Percentiles rank a stretch among this genome's conserved stretches.
These are phyloP conservation scores for Erethizon dorsatum DNA, from an alignment of 2,797 vertebrate genomes.

Conservation along the genomic window DNA sequence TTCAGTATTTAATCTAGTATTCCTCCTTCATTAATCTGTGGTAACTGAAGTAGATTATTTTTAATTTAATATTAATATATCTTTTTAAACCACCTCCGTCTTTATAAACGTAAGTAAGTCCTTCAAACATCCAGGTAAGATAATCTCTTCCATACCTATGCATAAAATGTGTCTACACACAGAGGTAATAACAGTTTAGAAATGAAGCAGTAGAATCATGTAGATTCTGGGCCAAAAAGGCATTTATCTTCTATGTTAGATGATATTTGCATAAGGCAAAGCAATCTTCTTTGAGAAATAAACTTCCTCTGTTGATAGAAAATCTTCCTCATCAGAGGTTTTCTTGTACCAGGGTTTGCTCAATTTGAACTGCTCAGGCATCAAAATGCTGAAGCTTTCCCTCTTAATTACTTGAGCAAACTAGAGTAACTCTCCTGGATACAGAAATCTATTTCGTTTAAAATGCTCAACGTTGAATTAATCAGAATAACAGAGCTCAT, in stretches of 20 bases:
- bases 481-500: constrained; percentile 35
- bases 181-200: constrained; percentile 6
- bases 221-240: neutral
- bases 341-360: neutral
- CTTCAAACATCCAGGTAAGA: neutral
- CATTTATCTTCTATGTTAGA: neutral
- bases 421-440: neutral
- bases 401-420: constrained; percentile 49
- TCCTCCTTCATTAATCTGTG: constrained; percentile 6
- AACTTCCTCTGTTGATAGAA: neutral
- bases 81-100: constrained; percentile 50
- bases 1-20: constrained; percentile 20
- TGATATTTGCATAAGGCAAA: constrained; percentile 39
- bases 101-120: constrained; percentile 48
- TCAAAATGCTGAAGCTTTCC: constrained; percentile 1
- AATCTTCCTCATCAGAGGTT: neutral
- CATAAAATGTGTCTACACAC: neutral
- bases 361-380: neutral
- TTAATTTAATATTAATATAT: neutral
- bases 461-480: constrained; percentile 7
- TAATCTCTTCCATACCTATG: neutral
- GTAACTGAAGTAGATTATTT: constrained; percentile 45
- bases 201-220: neutral
- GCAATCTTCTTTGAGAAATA: constrained; percentile 58
- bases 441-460: constrained; percentile 51